phyloP scores from a whole-genome alignment of 2,113 vertebrate species.

The Brachypteracias leptosomus region DNA sequence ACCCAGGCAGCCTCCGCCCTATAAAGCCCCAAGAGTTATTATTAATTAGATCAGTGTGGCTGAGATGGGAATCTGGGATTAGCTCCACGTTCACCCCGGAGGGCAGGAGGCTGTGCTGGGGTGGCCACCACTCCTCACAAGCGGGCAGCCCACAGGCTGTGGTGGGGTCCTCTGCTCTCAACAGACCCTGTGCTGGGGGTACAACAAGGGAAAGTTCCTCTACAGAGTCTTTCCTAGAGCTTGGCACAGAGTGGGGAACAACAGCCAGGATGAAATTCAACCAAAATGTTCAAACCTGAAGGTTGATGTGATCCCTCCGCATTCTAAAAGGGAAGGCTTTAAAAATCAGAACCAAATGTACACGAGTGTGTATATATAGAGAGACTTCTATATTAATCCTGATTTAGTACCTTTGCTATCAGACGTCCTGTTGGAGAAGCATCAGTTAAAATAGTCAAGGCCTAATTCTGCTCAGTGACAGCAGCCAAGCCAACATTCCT shows the following conservation, averaged over 20 bases:
- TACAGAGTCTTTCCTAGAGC: background rate
- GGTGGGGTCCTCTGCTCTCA: background rate
- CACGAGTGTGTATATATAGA: fast-evolving
- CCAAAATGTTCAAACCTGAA: background rate
- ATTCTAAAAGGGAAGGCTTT: background rate
- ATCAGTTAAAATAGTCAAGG: background rate
- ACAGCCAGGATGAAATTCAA: background rate
- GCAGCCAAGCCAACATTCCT: background rate
- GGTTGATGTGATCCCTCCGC: background rate
- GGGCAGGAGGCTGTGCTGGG: background rate
- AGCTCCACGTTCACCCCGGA: background rate
- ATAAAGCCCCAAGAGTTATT: constrained; percentile 8
- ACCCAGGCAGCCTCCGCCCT: background rate
- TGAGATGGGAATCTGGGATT: constrained; percentile 47
- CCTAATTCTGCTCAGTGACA: background rate
- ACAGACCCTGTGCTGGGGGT: background rate
- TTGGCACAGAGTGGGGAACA: background rate
- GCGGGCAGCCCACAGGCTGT: background rate
- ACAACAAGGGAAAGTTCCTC: background rate
- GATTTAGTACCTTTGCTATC: background rate
- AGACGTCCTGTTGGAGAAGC: background rate
- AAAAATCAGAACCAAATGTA: background rate
- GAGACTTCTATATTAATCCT: background rate
- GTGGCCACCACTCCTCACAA: background rate
- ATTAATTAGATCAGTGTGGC: constrained; percentile 36